Percentiles rank a stretch among this genome's conserved stretches.
phyloP scores from a whole-genome alignment of 30 jellyfish, hydroid and myxozoan genomes.

The Pseudorhiza aurosa region DNA sequence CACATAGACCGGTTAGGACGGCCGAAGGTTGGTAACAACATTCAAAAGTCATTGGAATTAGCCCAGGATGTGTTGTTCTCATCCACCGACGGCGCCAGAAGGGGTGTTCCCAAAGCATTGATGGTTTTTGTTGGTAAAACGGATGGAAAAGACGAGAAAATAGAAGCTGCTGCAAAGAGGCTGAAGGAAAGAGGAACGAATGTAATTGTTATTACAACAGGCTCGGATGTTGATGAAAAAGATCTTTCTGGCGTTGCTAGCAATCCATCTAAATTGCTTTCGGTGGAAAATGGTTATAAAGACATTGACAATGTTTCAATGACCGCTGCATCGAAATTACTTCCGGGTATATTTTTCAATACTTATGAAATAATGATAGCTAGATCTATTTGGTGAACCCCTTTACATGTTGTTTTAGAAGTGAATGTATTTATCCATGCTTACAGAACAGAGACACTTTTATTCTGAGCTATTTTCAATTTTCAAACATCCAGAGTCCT shows the following conservation, averaged over 20 bases:
- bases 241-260: conserved; percentile 51
- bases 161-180: conserved; percentile 14
- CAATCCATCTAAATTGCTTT: conserved; percentile 6
- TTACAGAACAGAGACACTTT: too few species aligned
- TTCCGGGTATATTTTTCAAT: conserved; percentile 24
- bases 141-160: conserved; percentile 12
- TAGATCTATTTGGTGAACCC: too few species aligned
- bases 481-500: too few species aligned
- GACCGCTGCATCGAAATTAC: background rate
- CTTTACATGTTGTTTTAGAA: too few species aligned
- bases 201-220: conserved; percentile 70
- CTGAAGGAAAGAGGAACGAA: conserved; percentile 55
- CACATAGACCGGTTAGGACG: conserved; percentile 19
- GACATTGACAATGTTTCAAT: background rate
- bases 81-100: conserved; percentile 26
- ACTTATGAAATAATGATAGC: too few species aligned
- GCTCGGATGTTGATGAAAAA: conserved; percentile 27
- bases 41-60: conserved; percentile 26
- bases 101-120: conserved; percentile 38
- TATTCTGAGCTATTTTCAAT: too few species aligned
- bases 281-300: background rate
- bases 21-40: conserved; percentile 26
- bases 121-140: conserved; percentile 55
- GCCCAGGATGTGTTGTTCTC: conserved; percentile 49
- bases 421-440: too few species aligned